Base-by-base conservation (phyloP, 2,888 invertebrate genomes). In the Tinea semifulvella region DNA sequence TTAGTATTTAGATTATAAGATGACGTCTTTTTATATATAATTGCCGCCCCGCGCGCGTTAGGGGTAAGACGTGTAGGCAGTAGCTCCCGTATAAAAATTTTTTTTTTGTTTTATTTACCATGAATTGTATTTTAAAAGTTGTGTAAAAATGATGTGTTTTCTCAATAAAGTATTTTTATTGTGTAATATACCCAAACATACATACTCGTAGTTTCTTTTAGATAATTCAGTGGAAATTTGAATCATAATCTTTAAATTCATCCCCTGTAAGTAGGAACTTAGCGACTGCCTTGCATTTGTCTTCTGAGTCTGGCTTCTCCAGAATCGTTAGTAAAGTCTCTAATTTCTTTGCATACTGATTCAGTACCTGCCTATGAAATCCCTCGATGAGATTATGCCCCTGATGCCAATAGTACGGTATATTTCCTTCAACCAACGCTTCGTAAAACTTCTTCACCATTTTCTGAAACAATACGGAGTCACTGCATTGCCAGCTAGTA, bases 391-490 rank as follows among this genome's bases (percentile, higher is more conserved):
- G 60, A 54, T 85, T 84, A 40, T 72, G 65, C 0, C 57, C 51
- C 2, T 53, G 53, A 43, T 83, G 70, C 85, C 85, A 85, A 47
- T 74, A 84, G 50, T 80, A 83, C 0, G 60, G 60, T 20, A 85
- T 73, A 1, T 53, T 53, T 0, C 59, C 53, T 0, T 43, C 45
- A 0, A 54, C 48, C 10, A 82, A 50, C 1, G 70, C 73, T 0
- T 56, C 44, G 17, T 65, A 50, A 2, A 84, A 61, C 42, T 60
- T 66, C 14, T 53, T 50, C 5, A 85, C 60, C 71, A 84, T 77
- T 48, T 73, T 51, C 25, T 68, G 70, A 52, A 73, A 70, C 2
- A 73, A 52, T 0, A 50, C 52, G 0, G 63, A 63, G 28, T 54
- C 60, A 8, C 54, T 59, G 5, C 45, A 52, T 27, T 56, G 54